Evolutionary conservation across 2,113 vertebrate species (phyloP).

Genomic region (Oreotragus oreotragus): DNA sequence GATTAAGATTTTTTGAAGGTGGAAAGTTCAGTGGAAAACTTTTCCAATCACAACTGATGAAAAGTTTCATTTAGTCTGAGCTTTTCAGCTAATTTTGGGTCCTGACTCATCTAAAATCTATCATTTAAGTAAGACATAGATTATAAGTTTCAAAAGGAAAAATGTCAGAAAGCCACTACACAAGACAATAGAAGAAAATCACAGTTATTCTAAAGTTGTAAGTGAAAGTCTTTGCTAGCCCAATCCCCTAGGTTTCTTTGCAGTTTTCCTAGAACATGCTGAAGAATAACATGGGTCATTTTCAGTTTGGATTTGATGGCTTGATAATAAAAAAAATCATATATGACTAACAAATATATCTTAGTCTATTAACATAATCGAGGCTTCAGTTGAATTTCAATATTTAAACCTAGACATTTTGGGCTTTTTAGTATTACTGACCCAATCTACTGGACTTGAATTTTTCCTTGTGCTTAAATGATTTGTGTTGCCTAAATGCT

Average conservation of each 20-base stretch:
- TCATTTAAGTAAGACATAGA: conserved; percentile 27
- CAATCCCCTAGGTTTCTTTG: conserved; percentile 13
- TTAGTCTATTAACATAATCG: background rate
- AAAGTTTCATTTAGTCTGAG: background rate
- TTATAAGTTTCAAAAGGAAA: conserved; percentile 19
- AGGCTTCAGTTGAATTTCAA: background rate
- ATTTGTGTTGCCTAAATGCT: background rate
- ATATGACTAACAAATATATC: background rate
- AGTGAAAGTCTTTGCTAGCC: conserved; percentile 58
- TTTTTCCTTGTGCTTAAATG: background rate
- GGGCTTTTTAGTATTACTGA: background rate
- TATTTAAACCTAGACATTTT: background rate
- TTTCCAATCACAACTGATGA: background rate
- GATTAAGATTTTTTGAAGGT: background rate
- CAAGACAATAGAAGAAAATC: background rate
- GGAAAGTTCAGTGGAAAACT: background rate
- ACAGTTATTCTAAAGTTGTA: conserved; percentile 35
- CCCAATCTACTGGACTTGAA: background rate
- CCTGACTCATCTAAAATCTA: background rate
- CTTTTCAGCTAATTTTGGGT: background rate
- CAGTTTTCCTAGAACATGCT: conserved; percentile 52
- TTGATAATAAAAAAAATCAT: background rate
- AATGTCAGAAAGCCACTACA: conserved; percentile 3
- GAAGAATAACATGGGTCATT: background rate
- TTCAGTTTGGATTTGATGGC: background rate